Evolutionary conservation across 2,113 vertebrate species (phyloP), one percentile per base, ranked within the genome.

Genomic region (Carassius gibelio): DNA sequence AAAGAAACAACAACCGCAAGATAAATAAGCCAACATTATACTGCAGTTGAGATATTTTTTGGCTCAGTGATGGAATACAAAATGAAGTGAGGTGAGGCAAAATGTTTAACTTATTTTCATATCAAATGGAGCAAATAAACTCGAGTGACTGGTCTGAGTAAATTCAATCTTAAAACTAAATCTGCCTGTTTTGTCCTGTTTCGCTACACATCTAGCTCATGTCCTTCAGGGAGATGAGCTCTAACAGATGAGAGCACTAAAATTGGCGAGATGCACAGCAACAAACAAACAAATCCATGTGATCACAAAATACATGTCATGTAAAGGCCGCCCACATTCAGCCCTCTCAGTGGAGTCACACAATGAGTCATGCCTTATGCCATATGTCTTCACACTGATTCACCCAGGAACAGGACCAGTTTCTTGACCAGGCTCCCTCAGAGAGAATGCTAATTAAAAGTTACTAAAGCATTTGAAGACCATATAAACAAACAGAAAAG

Each of bases 331-430:
- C 82, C 87, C 36, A 71, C 81, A 80, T 83, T 74, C 66, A 77
- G 62, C n/a, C 26, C 26, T 83, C 55, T 42, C 62, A 68, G 57
- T 50, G 52, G 26, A 82, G 71, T 68, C 74, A 75, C 72, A 52
- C 45, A 48, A n/a, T 30, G 59, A 81, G 61, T 82, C 78, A 55
- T 19, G 74, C 74, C 14, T 34, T 48, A 75, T 80, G 87, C 85
- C 36, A 3, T 42, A 71, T 74, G 77, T 57, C 48, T 36, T 64
- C 61, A 66, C 14, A 15, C 21, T 45, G 19, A 75, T 69, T 81
- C 59, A 36, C 78, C 8, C 66, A 80, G 45, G 45, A 21, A 30
- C 10, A 38, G 42, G 5, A 19, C 52, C 21, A 57, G 61, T n/a
- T 55, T 78, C 38, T 17, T 76, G 62, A 76, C 75, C 45, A 55